phyloP scores from a whole-genome alignment of 37 sponge, comb jelly and placozoan species.

The Ianthella basta region DNA sequence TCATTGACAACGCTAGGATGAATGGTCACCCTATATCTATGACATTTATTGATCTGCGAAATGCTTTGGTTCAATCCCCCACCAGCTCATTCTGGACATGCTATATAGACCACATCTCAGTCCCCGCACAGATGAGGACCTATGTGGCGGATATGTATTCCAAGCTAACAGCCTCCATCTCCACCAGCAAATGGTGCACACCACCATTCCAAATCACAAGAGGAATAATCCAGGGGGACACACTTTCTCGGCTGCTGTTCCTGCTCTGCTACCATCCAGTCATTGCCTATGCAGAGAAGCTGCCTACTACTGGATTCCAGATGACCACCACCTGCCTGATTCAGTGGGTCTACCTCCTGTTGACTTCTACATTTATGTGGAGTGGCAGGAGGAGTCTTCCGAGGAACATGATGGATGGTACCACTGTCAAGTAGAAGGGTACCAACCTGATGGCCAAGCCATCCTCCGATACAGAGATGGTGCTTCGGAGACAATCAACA shows the following conservation, averaged over 20 bases:
- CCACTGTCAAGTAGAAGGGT: conserved; percentile 7
- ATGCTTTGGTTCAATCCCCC: conserved; percentile 10
- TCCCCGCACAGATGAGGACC: background rate
- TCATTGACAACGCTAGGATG: background rate
- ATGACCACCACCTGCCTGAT: conserved; percentile 2
- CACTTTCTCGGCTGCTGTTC: background rate
- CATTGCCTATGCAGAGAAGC: conserved; percentile 3
- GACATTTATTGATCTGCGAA: background rate
- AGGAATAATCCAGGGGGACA: background rate
- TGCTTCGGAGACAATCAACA: background rate
- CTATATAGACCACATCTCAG: background rate
- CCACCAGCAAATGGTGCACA: conserved; percentile 3
- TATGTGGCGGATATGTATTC: conserved; percentile 9
- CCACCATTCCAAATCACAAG: background rate
- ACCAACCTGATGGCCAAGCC: conserved; percentile 24
- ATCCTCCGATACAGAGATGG: conserved; percentile 15
- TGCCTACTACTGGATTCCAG: conserved; percentile 11
- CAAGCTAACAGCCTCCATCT: conserved; percentile 7
- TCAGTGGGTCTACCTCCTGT: conserved; percentile 5
- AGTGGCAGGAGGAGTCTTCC: conserved; percentile 20
- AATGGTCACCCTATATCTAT: background rate
- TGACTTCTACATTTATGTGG: background rate
- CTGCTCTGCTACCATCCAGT: conserved; percentile 8
- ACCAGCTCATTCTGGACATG: conserved; percentile 8
- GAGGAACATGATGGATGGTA: conserved; percentile 9